Evolutionary conservation across 2,888 invertebrate genomes (phyloP).

Genomic region (Chrysina gloriosa): DNA sequence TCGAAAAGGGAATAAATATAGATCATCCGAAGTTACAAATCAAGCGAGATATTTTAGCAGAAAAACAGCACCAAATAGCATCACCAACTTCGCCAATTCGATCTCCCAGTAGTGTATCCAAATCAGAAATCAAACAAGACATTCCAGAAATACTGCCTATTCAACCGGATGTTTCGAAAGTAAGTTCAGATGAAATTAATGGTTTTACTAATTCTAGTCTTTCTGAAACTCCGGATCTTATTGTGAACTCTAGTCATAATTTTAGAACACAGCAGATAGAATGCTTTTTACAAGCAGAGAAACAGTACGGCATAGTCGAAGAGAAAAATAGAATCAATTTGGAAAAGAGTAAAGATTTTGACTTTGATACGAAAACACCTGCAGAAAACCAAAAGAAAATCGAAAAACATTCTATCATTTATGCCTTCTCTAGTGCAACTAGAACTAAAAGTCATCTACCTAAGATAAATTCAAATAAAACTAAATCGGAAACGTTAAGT

Average conservation of each 20-base stretch:
- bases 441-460: conserved; percentile 60
- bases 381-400: conserved; percentile 68
- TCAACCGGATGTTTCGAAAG: conserved; percentile 62
- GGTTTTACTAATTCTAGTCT: conserved; percentile 51
- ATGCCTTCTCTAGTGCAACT: conserved; percentile 67
- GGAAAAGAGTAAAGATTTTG: conserved; percentile 27
- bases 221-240: conserved; percentile 66
- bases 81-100: conserved; percentile 31
- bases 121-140: conserved; percentile 12
- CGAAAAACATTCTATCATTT: conserved; percentile 75
- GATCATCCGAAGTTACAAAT: conserved; percentile 17
- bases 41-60: conserved; percentile 7
- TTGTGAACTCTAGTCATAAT: conserved; percentile 61
- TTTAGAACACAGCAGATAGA: conserved; percentile 39
- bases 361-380: conserved; percentile 45
- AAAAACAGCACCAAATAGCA: conserved; percentile 19
- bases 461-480: conserved; percentile 44
- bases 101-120: conserved; percentile 25
- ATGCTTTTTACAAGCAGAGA: conserved; percentile 47
- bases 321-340: conserved; percentile 40
- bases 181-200: conserved; percentile 48
- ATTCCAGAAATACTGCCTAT: conserved; percentile 52
- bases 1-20: conserved; percentile 52
- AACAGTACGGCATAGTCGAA: conserved; percentile 44
- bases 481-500: too few relatives aligned